phyloP scores from a whole-genome alignment of 1,140 invertebrate species.

The Trachymyrmex cornetzi region DNA sequence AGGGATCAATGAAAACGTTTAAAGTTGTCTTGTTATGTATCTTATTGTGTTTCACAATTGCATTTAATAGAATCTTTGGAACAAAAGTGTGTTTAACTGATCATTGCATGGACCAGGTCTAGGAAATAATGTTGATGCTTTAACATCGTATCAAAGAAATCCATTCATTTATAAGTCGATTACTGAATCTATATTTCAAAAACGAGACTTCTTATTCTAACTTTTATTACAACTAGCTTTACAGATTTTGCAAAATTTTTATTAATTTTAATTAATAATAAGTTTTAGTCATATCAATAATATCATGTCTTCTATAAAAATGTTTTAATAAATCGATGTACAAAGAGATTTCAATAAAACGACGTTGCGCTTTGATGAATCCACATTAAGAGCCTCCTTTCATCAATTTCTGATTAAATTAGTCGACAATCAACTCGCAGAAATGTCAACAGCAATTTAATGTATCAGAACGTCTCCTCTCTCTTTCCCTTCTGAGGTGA shows the following conservation, averaged over 20 bases:
- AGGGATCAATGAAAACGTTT: slow-evolving; percentile 47
- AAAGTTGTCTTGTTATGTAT: slow-evolving; percentile 8
- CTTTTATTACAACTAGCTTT: background rate
- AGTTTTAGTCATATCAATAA: background rate
- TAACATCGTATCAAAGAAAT: background rate
- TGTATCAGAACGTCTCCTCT: too few species aligned
- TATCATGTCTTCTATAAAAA: background rate
- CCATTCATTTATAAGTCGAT: background rate
- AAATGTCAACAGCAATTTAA: too few species aligned
- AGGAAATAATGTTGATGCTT: background rate
- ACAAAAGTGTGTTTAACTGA: background rate
- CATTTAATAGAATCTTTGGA: background rate
- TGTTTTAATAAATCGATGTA: background rate
- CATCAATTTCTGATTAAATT: too few species aligned
- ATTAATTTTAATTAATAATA: background rate
- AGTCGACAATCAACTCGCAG: too few species aligned
- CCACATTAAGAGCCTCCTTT: background rate
- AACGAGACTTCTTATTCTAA: background rate
- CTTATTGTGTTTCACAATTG: background rate
- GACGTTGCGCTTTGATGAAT: background rate
- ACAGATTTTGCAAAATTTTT: slow-evolving; percentile 1
- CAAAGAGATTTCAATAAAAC: background rate
- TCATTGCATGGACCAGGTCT: background rate
- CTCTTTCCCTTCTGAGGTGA: too few species aligned
- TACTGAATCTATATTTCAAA: background rate